A percentile compares a stretch with the other conserved stretches of the same genome.
Evolutionary conservation across 2,797 vertebrate genomes (phyloP).

Genomic region (Clarias fuscus): DNA sequence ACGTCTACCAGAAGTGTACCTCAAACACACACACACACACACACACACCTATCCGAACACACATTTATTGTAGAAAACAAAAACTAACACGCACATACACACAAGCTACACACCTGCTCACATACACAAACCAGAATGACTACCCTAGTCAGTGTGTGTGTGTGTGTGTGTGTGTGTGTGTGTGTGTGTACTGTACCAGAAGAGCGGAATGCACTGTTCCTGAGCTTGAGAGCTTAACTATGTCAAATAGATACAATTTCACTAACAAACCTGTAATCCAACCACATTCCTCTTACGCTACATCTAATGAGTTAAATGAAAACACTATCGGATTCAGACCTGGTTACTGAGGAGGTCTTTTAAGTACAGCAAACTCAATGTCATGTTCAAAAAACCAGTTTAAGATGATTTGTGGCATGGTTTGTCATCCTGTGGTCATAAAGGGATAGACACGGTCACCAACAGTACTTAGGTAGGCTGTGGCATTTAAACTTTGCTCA

Average conservation of each 20-base stretch:
- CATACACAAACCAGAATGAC: conserved; percentile 20
- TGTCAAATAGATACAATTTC: conserved; percentile 34
- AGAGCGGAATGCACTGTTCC: conserved; percentile 4
- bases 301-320: too few relatives aligned
- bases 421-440: too few relatives aligned
- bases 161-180: conserved; percentile 9
- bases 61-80: conserved; percentile 3
- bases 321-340: too few relatives aligned
- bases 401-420: too few relatives aligned
- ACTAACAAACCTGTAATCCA: conserved; percentile 32
- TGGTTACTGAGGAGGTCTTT: too few relatives aligned
- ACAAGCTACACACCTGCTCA: background rate
- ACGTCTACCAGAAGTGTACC: background rate
- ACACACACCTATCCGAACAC: background rate
- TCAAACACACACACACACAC: conserved; percentile 17
- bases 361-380: too few relatives aligned
- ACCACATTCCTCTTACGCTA: conserved; percentile 3
- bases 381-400: too few relatives aligned
- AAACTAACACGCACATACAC: background rate
- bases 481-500: too few relatives aligned
- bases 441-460: too few relatives aligned
- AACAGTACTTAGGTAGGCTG: too few relatives aligned
- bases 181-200: conserved; percentile 9
- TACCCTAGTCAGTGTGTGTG: background rate
- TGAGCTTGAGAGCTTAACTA: conserved; percentile 28